phyloP scores from a whole-genome alignment of 2,113 vertebrate species.

The Circaetus gallicus region DNA sequence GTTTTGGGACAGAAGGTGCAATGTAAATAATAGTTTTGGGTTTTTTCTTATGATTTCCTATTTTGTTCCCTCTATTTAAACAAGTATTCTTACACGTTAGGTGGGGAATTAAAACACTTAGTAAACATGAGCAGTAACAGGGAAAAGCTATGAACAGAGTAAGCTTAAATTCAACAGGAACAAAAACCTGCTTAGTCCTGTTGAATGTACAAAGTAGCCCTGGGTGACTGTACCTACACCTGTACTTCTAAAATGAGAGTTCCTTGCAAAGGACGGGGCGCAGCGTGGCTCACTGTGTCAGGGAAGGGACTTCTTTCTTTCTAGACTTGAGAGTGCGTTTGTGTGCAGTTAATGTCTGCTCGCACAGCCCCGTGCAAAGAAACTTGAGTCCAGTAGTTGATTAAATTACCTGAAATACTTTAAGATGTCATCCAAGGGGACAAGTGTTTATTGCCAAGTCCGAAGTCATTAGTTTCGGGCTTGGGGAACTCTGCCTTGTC shows the following conservation, averaged over 20 bases:
- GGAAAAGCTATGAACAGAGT: neutral
- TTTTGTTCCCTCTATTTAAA: slow-evolving; percentile 12
- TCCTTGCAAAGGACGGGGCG: fast-evolving
- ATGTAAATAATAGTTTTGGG: neutral
- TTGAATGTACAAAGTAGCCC: neutral
- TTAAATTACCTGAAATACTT: neutral
- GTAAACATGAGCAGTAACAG: neutral
- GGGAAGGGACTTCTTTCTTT: neutral
- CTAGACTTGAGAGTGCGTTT: neutral
- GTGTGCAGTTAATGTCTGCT: neutral
- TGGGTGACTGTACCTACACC: neutral
- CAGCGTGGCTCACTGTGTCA: fast-evolving
- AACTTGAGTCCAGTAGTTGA: neutral
- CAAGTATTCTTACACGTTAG: neutral
- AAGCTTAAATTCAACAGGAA: neutral
- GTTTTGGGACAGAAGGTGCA: neutral
- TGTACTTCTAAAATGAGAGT: neutral
- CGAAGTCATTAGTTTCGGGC: fast-evolving
- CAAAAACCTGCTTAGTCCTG: neutral
- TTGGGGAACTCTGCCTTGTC: neutral
- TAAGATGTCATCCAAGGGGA: neutral
- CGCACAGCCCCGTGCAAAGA: neutral
- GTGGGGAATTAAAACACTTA: neutral
- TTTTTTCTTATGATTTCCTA: neutral
- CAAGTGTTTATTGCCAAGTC: neutral